phyloP scores from a whole-genome alignment of 2,888 invertebrate species.

The Polietes domitor region DNA sequence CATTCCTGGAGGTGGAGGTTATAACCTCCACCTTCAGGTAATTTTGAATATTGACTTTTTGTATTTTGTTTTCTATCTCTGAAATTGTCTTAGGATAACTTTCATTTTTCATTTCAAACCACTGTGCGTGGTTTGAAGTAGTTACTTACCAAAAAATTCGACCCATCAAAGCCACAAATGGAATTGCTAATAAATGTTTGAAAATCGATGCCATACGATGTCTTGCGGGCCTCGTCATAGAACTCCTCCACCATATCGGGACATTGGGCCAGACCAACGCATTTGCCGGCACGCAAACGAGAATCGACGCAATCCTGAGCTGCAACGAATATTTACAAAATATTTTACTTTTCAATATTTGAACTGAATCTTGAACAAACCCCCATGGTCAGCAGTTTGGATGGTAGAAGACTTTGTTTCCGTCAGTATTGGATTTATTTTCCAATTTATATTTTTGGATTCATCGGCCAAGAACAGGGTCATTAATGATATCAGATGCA shows the following conservation, averaged over 20 bases:
- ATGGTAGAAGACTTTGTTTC: no score
- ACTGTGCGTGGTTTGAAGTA: no score
- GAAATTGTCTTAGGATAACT: no score
- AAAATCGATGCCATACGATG: slow-evolving; percentile 76
- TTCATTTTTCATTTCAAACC: no score
- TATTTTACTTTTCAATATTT: no score
- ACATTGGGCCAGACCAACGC: slow-evolving; percentile 83
- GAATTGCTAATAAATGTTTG: slow-evolving; percentile 83
- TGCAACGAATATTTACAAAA: slow-evolving; percentile 68
- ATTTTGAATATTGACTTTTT: no score
- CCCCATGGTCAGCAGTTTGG: background rate
- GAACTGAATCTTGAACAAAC: no score
- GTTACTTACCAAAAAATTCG: slow-evolving; percentile 84
- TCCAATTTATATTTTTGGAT: slow-evolving; percentile 18
- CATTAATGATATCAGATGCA: slow-evolving; percentile 46
- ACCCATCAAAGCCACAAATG: slow-evolving; percentile 86
- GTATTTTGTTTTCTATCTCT: no score
- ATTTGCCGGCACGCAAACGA: slow-evolving; percentile 81
- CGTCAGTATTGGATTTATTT: background rate
- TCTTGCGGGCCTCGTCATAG: slow-evolving; percentile 71
- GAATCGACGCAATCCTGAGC: slow-evolving; percentile 82
- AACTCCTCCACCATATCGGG: slow-evolving; percentile 80
- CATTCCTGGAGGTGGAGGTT: no score
- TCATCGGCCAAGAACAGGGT: slow-evolving; percentile 44
- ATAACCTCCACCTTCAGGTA: no score